Base-by-base conservation (phyloP, 2,888 invertebrate species). In the Sepioteuthis lessoniana region DNA sequence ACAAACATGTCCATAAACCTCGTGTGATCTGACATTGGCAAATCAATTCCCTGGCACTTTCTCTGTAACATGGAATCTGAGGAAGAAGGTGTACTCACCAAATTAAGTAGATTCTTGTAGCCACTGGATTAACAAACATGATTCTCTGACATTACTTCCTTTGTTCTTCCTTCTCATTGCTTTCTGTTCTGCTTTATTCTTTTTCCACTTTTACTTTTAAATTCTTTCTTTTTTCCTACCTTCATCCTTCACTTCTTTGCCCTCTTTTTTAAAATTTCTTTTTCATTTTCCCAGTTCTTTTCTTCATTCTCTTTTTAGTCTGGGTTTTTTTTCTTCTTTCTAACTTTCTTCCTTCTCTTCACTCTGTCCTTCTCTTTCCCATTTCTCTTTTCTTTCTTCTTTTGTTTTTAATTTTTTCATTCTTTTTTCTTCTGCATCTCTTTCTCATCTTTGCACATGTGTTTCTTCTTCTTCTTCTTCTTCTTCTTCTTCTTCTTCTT, bases 31-130 rank as follows among this genome's bases (percentile, higher is more conserved):
- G n/a, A 76, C 76, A n/a, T 76, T 35, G 60, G 60, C 76, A 76
- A 76, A 76, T 76, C 76, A 76, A n/a, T 76, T 76, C 76, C n/a
- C 76, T 13, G 19, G 13, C 76, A 76, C 76, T n/a, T 76, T 76
- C 76, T n/a, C 76, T 35, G 76, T 76, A 76, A 76, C 35, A 76
- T 76, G 76, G 76, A 76, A 76, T 76, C n/a, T n/a, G 76, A 76
- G n/a, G n/a, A 76, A n/a, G n/a, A 76, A n/a, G 76, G 4, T 76
- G 76, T n/a, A 16, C 13, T n/a, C 19, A n/a, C n/a, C n/a, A 35
- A 76, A 76, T 76, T 76, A 76, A 76, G 76, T 35, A 35, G 76
- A 76, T 76, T 76, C 76, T 76, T 76, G 76, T 76, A 16, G n/a
- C 76, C 76, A 76, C 76, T 76, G 76, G 76, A 76, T n/a, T 76